A percentile compares a stretch with the other conserved stretches of the same genome.
Conservation (phyloP, 2,797 vertebrate genomes). For the Lepidocolaptes lacrymiger region DNA sequence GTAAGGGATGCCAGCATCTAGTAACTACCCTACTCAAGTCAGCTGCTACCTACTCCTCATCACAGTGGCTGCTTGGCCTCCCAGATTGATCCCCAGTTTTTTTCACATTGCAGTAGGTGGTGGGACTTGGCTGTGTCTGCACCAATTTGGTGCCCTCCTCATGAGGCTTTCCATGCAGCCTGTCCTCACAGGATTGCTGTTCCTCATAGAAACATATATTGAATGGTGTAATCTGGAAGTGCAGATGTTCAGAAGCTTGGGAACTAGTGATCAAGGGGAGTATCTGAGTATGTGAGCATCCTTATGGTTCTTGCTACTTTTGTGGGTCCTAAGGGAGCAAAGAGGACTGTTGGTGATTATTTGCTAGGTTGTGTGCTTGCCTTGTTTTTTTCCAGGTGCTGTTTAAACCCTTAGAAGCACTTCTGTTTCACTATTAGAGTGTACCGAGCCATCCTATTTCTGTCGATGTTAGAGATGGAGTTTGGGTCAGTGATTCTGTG, state of each 20-base stretch:
- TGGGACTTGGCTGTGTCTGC: neutral
- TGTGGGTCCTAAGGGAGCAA: neutral
- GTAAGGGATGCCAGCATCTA: neutral
- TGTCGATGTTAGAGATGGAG: neutral
- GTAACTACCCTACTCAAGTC: neutral
- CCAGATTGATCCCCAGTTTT: neutral
- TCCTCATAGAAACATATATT: neutral
- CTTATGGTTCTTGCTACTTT: neutral
- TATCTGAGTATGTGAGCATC: neutral
- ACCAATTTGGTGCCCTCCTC: neutral
- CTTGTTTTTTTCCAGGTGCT: neutral
- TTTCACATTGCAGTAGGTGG: neutral
- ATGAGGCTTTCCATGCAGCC: neutral
- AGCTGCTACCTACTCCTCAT: neutral
- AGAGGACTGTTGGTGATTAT: neutral
- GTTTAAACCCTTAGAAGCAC: neutral
- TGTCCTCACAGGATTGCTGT: neutral
- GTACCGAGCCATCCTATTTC: neutral
- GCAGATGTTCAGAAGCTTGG: neutral
- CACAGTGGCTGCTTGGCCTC: neutral
- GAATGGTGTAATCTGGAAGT: neutral
- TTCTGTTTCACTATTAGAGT: neutral
- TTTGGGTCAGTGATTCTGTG: neutral
- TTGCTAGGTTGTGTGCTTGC: neutral
- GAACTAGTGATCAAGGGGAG: neutral